phyloP scores from a whole-genome alignment of 2,888 invertebrate species.

The Lasius fuliginosus region DNA sequence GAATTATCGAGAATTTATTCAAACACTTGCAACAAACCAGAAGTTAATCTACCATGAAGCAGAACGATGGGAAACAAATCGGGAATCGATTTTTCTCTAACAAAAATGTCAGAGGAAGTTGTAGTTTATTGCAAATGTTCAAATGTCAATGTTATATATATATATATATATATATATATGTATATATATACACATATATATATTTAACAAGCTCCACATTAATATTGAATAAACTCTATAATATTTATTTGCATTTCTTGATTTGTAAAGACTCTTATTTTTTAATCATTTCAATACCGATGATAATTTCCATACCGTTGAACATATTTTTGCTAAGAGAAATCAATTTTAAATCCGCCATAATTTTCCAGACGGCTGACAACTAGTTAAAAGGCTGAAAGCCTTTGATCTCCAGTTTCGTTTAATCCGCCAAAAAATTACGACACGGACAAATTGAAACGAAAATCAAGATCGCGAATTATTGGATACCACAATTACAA shows the following conservation, averaged over 20 bases:
- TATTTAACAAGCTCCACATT: not conserved
- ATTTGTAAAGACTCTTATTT: not conserved
- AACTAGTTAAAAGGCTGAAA: slow-evolving; percentile 41
- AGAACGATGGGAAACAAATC: slow-evolving; percentile 5
- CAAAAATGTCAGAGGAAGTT: not conserved
- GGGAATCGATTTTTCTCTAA: not conserved
- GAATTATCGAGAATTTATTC: slow-evolving; percentile 52
- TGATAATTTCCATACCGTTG: not conserved
- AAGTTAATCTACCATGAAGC: slow-evolving; percentile 23
- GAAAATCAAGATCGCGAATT: not conserved
- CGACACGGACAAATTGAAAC: not conserved
- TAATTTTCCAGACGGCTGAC: slow-evolving; percentile 42
- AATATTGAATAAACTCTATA: not conserved
- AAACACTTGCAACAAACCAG: slow-evolving; percentile 34
- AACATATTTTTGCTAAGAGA: not conserved
- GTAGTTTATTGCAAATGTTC: not conserved
- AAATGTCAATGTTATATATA: not conserved
- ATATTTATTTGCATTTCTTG: not conserved
- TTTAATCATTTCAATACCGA: not conserved
- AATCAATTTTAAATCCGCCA: not conserved
- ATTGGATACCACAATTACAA: not conserved
- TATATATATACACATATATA: not conserved
- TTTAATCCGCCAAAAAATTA: slow-evolving; percentile 47
- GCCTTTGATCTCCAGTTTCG: slow-evolving; percentile 28
- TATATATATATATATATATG: not conserved